A percentile compares a stretch with the other conserved stretches of the same genome.
These are phyloP conservation scores for Epizoanthus illoricatus DNA, from an alignment of 92 coral and sea anemone genomes.

Conservation along the genomic window DNA sequence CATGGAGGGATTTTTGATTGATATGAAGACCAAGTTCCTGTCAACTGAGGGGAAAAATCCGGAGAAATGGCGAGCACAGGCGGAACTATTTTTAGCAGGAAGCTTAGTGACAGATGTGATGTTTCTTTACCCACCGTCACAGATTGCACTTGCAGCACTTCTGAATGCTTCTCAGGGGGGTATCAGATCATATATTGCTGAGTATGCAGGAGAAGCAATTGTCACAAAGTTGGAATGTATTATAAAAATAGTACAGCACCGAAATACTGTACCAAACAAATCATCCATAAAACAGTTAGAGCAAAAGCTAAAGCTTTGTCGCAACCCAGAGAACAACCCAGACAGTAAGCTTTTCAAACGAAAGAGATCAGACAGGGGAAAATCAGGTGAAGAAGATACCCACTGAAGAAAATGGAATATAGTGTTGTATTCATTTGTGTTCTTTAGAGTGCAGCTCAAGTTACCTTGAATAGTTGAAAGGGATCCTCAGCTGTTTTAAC, in stretches of 20 bases:
- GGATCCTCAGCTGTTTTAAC: too few relatives aligned
- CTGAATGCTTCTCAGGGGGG: conserved; percentile 57
- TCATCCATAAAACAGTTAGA: conserved; percentile 60
- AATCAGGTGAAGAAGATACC: conserved; percentile 41
- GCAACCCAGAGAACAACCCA: conserved; percentile 88
- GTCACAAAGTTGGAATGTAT: conserved; percentile 48
- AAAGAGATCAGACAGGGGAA: conserved; percentile 57
- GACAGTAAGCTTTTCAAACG: conserved; percentile 74
- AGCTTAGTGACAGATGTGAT: conserved; percentile 71
- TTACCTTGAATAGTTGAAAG: too few relatives aligned
- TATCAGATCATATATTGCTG: conserved; percentile 49
- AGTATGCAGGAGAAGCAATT: conserved; percentile 61
- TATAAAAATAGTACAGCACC: conserved; percentile 21
- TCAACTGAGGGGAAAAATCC: conserved; percentile 54
- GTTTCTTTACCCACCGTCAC: conserved; percentile 86
- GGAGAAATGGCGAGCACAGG: conserved; percentile 77
- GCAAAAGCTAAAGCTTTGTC: conserved; percentile 70
- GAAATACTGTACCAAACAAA: conserved; percentile 40
- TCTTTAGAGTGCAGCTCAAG: too few relatives aligned
- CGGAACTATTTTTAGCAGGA: conserved; percentile 77
- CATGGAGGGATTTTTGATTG: conserved; percentile 94
- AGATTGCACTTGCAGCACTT: conserved; percentile 93
- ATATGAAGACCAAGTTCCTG: conserved; percentile 74
- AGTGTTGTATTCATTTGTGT: not conserved
- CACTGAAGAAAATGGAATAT: conserved; percentile 18